Percentiles rank a stretch among this genome's conserved stretches.
phyloP scores from a whole-genome alignment of 1,140 invertebrate species.

The Drosophila orosa region DNA sequence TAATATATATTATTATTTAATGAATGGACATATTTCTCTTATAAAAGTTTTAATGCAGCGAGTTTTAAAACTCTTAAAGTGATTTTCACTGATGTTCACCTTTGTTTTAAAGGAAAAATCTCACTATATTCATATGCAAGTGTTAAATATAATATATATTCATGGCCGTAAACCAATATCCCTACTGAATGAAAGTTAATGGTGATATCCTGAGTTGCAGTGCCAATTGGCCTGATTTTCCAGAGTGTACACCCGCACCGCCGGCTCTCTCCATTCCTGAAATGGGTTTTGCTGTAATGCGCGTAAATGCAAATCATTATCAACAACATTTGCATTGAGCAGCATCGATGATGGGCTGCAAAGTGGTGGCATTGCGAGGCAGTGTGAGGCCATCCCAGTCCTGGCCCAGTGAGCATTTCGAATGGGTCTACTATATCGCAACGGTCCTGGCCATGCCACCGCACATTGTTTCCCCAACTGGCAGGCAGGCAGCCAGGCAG shows the following conservation, averaged over 20 bases:
- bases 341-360: slow-evolving; percentile 29
- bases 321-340: slow-evolving; percentile 68
- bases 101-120: background rate
- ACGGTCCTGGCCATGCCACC: slow-evolving; percentile 6
- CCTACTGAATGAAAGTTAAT: slow-evolving; percentile 5
- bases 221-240: background rate
- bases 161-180: background rate
- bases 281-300: slow-evolving; percentile 43
- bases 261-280: slow-evolving; percentile 5
- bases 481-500: background rate
- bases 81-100: background rate
- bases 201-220: slow-evolving; percentile 2
- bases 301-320: slow-evolving; percentile 80
- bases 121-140: background rate
- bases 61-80: background rate
- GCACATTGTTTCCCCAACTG: slow-evolving; percentile 35
- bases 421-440: slow-evolving; percentile 36
- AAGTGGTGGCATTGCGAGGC: background rate
- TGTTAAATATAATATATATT: background rate
- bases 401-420: slow-evolving; percentile 7
- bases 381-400: background rate
- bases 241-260: slow-evolving; percentile 5
- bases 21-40: no score
- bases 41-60: background rate
- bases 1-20: background rate